Evolutionary conservation across 2,888 invertebrate species (phyloP).

Genomic region (Rosalia funebris): DNA sequence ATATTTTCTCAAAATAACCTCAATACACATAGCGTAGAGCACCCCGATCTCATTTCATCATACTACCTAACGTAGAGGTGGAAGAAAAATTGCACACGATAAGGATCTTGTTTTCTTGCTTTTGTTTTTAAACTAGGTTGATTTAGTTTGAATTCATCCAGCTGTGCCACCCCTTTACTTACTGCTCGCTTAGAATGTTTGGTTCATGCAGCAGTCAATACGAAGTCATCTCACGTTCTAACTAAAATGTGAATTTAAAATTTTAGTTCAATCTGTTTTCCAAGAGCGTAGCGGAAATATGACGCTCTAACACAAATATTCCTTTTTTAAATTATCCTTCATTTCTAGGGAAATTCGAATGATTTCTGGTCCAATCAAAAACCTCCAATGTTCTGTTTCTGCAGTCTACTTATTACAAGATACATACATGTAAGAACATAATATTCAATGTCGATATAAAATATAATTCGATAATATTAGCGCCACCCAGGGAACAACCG

Average conservation of each 20-base stretch:
- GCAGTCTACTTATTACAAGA: too few relatives aligned
- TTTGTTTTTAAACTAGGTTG: conserved; percentile 51
- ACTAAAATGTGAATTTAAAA: conserved; percentile 48
- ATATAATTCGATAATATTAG: conserved; percentile 53
- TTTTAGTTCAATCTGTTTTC: conserved; percentile 53
- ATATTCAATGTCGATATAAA: too few relatives aligned
- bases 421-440: conserved; percentile 28
- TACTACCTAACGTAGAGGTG: conserved; percentile 11
- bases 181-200: conserved; percentile 33
- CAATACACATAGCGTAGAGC: conserved; percentile 25
- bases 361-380: not conserved
- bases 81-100: conserved; percentile 34
- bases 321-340: not conserved
- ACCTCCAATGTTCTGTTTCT: too few relatives aligned
- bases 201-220: conserved; percentile 27
- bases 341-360: not conserved
- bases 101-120: conserved; percentile 53
- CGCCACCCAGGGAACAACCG: conserved; percentile 60
- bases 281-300: conserved; percentile 52
- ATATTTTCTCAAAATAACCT: conserved; percentile 40
- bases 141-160: conserved; percentile 29
- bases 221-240: conserved; percentile 46
- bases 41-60: conserved; percentile 43
- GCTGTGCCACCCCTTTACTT: conserved; percentile 35
- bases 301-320: conserved; percentile 33